A percentile compares a stretch with the other conserved stretches of the same genome.
phyloP scores from a whole-genome alignment of 2,113 vertebrate genomes.

The Muntiacus muntjak region DNA sequence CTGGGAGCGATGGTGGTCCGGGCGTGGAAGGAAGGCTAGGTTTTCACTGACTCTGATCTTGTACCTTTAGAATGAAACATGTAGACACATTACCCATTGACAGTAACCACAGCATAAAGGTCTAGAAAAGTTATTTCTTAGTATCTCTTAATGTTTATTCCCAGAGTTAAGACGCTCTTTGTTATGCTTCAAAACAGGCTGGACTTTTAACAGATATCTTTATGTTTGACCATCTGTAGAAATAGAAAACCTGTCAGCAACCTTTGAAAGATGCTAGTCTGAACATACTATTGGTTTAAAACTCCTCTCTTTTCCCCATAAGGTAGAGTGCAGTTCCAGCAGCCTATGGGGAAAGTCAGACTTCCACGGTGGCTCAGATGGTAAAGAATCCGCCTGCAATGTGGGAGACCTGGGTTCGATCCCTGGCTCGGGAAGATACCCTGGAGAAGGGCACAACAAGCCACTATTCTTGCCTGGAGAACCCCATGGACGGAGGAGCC shows the following conservation, averaged over 20 bases:
- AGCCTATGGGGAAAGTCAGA: rapidly evolving
- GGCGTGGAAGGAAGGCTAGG: not conserved
- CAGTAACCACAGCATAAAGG: not conserved
- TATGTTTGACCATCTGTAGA: not conserved
- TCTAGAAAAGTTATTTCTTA: not conserved
- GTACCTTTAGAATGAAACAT: not conserved
- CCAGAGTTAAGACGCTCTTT: not conserved
- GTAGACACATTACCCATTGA: not conserved
- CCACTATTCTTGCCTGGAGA: not conserved
- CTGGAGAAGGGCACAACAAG: not conserved
- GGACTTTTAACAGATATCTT: not conserved
- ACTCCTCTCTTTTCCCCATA: not conserved
- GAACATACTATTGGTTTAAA: not conserved
- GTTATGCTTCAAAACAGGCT: not conserved
- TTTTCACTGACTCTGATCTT: not conserved
- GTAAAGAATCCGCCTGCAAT: not conserved
- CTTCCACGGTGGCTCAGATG: rapidly evolving
- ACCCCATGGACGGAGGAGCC: not conserved
- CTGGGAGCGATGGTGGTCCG: not conserved
- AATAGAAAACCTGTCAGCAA: not conserved
- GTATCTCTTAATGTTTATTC: not conserved
- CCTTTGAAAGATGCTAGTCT: not conserved
- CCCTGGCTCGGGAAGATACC: not conserved
- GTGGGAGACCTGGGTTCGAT: not conserved
- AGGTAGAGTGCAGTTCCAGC: not conserved